Base-by-base conservation (phyloP, 1,140 invertebrate species). In the Heliconius nattereri region DNA sequence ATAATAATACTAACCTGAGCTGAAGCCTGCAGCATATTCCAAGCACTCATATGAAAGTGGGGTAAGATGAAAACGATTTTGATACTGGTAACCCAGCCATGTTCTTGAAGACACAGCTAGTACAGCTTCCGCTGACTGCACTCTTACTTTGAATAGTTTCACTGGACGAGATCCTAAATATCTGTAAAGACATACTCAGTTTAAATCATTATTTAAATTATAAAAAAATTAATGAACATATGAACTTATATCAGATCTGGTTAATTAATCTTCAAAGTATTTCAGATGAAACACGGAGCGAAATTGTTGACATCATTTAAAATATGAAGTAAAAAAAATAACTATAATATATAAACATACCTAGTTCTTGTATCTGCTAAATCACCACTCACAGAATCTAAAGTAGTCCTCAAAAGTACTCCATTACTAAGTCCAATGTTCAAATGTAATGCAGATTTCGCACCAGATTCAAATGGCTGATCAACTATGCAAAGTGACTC, bases 391-490 rank as follows among this genome's bases (percentile, higher is more conserved):
- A 99, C 98, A 23, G 98, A 98, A 95, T 99, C 99, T 19, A 99
- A 92, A 3, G 99, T 98, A 5, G 98, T 99, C 87, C 99, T 95
- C 54, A 99, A 95, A 73, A 99, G 92, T 60, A 99, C 99, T 73
- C 99, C 99, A 95, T 99, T 99, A 95, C 99, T 97, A 19, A 99
- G 94, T 16, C 99, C 99, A 94, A 99, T 99, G 91, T 99, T 99
- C 9, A 99, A 95, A 95, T 99, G 99, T 5, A 99, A 95, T 11
- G 98, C 94, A 29, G 94, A 93, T 85, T 96, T 96, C 2, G 95
- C 95, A 45, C 95, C 96, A 60, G 96, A 96, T 96, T 98, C 98
- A 82, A 95, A 93, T 23, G 94, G 94, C 82, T 95, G 94, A 95
- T 99, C 99, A 11, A 99, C 98, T 84, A 99, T 98, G 91, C 99